phyloP scores from a whole-genome alignment of 2,113 vertebrate species.

The Ardeotis arabs region DNA sequence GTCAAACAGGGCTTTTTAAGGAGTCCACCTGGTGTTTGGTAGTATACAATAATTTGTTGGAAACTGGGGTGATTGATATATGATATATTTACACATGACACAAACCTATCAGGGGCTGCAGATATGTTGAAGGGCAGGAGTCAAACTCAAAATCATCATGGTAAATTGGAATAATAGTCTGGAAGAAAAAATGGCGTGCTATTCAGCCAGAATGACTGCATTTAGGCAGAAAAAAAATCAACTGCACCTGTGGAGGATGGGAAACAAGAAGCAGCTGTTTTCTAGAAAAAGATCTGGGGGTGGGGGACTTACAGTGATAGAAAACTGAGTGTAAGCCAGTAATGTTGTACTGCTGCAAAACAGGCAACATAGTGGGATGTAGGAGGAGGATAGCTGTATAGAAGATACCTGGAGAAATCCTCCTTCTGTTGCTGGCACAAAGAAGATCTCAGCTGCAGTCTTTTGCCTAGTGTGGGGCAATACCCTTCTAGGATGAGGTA shows the following conservation, averaged over 20 bases:
- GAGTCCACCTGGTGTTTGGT: not conserved
- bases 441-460: not conserved
- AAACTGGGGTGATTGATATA: not conserved
- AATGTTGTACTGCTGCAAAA: not conserved
- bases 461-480: not conserved
- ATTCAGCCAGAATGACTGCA: not conserved
- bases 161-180: not conserved
- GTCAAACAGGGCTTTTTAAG: not conserved
- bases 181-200: not conserved
- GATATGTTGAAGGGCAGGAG: not conserved
- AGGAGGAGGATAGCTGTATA: conserved; percentile 7
- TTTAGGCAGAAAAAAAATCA: not conserved
- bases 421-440: conserved; percentile 35
- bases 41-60: not conserved
- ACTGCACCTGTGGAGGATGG: not conserved
- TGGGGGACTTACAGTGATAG: not conserved
- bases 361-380: not conserved
- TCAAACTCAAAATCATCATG: not conserved
- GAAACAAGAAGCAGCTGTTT: not conserved
- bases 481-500: not conserved
- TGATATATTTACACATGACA: not conserved
- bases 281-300: not conserved
- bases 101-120: not conserved
- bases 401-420: conserved; percentile 39
- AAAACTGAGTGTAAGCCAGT: not conserved